Conservation (phyloP, 2,888 invertebrate species). For the Dryobota labecula region DNA sequence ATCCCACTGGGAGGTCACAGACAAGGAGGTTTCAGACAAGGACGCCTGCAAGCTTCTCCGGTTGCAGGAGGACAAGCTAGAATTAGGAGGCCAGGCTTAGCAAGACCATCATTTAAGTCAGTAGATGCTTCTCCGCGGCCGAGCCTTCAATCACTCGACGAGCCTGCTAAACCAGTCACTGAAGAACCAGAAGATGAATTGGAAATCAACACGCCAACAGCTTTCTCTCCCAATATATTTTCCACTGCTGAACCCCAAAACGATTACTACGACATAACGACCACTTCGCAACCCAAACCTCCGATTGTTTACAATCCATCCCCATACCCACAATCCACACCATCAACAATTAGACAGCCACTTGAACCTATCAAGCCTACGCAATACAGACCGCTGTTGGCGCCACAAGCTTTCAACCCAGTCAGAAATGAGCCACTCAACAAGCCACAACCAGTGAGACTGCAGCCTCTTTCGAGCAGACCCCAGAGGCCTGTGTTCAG, state of each 20-base stretch:
- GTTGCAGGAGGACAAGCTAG: conserved; percentile 76
- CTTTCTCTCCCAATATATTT: conserved; percentile 83
- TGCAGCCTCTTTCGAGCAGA: conserved; percentile 87
- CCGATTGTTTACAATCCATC: conserved; percentile 85
- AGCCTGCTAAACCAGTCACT: conserved; percentile 92
- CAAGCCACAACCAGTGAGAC: conserved; percentile 84
- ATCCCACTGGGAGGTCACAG: conserved; percentile 83
- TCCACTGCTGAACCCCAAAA: conserved; percentile 87
- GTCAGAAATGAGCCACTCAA: conserved; percentile 81
- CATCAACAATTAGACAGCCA: conserved; percentile 72
- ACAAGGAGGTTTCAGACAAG: conserved; percentile 85
- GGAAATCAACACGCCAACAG: conserved; percentile 90
- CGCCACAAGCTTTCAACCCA: conserved; percentile 83
- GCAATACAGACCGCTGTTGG: conserved; percentile 82
- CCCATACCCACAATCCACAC: conserved; percentile 85
- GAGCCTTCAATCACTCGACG: conserved; percentile 87
- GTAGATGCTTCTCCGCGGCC: conserved; percentile 86
- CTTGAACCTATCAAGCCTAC: conserved; percentile 87
- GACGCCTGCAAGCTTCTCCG: conserved; percentile 79
- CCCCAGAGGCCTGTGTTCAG: conserved; percentile 89
- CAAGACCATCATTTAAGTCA: conserved; percentile 85
- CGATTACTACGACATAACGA: conserved; percentile 86
- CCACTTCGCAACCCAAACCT: conserved; percentile 86
- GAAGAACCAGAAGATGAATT: conserved; percentile 92
- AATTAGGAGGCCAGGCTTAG: conserved; percentile 84